phyloP scores from a whole-genome alignment of 2,797 vertebrate species.

The Lepus oiostolus region DNA sequence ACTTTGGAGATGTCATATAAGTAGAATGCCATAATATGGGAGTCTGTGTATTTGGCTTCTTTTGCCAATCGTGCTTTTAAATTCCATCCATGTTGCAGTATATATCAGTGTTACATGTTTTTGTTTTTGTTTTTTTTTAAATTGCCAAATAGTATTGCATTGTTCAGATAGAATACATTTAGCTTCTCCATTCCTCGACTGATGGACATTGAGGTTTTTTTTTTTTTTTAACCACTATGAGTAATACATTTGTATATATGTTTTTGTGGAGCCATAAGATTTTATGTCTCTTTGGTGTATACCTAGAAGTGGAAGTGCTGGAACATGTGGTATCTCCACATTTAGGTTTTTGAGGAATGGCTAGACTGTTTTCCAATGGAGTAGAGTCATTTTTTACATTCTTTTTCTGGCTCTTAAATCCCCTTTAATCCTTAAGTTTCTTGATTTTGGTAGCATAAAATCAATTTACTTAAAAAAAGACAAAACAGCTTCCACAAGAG shows the following conservation, averaged over 20 bases:
- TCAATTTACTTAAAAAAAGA: not conserved
- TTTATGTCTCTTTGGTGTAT: not conserved
- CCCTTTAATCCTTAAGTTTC: constrained; percentile 44
- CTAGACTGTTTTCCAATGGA: constrained; percentile 15
- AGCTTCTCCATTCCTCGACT: not conserved
- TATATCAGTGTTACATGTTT: not conserved
- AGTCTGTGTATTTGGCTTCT: not conserved
- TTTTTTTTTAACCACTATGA: not conserved
- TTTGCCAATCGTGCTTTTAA: not conserved
- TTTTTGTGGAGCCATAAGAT: not conserved
- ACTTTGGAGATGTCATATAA: not conserved
- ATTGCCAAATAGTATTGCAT: not conserved
- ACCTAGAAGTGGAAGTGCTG: not conserved
- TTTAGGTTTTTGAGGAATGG: constrained; percentile 46
- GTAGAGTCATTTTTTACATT: constrained; percentile 26
- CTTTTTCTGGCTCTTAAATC: not conserved
- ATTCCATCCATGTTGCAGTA: not conserved
- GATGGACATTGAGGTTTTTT: not conserved
- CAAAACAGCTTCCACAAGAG: constrained; percentile 6
- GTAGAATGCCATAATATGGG: not conserved
- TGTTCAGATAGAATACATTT: not conserved
- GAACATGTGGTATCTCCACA: not conserved
- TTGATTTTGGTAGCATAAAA: constrained; percentile 4
- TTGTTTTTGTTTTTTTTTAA: not conserved
- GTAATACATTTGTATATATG: not conserved